These are phyloP conservation scores for Ennomos fuscantarius DNA, from an alignment of 2,888 invertebrate genomes.

Conservation along the genomic window DNA sequence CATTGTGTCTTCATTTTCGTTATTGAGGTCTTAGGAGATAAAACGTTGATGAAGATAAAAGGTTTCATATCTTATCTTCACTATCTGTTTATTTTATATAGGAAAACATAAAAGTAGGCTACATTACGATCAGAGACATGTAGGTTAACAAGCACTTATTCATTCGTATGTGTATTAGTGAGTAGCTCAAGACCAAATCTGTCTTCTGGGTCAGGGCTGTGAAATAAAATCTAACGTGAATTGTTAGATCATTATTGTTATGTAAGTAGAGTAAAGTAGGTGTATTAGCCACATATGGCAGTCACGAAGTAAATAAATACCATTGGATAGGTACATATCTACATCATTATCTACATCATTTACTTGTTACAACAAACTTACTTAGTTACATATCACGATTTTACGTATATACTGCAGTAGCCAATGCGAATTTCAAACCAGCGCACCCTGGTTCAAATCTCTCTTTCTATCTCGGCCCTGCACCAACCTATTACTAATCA, in stretches of 20 bases:
- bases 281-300: too few species aligned
- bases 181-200: slow-evolving; percentile 24
- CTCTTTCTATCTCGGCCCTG: too few species aligned
- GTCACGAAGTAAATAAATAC: too few species aligned
- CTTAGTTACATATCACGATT: too few species aligned
- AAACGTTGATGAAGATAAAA: slow-evolving; percentile 28
- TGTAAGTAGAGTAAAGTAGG: slow-evolving; percentile 1
- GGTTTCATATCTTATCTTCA: slow-evolving; percentile 15
- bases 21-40: slow-evolving; percentile 22
- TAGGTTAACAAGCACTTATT: neutral
- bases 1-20: too few species aligned
- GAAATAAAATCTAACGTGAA: slow-evolving; percentile 12
- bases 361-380: too few species aligned
- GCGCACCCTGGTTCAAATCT: too few species aligned
- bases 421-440: too few species aligned
- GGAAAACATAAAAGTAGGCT: slow-evolving; percentile 12
- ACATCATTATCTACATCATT: too few species aligned
- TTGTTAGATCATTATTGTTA: slow-evolving; percentile 14
- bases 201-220: slow-evolving; percentile 58
- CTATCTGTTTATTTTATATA: slow-evolving; percentile 30
- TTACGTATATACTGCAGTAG: too few species aligned
- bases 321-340: too few species aligned
- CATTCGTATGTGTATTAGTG: slow-evolving; percentile 1
- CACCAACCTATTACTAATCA: too few species aligned
- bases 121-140: neutral